Evolutionary conservation across 2,113 vertebrate genomes (phyloP).

Genomic region (Xiphophorus maculatus): DNA sequence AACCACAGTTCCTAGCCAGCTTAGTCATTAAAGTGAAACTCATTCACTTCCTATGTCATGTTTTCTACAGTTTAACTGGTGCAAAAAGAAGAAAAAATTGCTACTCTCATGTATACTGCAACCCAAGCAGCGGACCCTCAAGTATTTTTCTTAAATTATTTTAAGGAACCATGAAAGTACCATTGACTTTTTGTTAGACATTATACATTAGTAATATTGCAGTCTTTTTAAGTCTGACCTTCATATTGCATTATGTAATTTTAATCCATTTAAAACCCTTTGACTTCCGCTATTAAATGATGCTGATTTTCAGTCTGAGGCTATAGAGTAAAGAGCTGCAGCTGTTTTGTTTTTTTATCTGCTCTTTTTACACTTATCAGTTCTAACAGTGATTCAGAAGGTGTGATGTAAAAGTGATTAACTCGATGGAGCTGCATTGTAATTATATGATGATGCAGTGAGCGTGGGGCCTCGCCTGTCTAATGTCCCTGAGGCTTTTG

Average conservation of each 20-base stretch:
- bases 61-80: conserved; percentile 12
- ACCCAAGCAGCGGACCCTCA: neutral
- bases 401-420: conserved; percentile 37
- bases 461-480: conserved; percentile 30
- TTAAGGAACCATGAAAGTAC: neutral
- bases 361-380: conserved; percentile 4
- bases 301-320: conserved; percentile 13
- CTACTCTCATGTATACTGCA: neutral
- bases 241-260: conserved; percentile 19
- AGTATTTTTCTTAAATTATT: neutral
- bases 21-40: neutral
- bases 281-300: neutral
- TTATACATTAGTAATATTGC: neutral
- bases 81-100: neutral
- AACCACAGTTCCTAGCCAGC: neutral
- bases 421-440: conserved; percentile 30
- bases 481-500: conserved; percentile 21
- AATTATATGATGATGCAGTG: conserved; percentile 45
- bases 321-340: neutral
- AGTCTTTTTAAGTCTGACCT: conserved; percentile 6
- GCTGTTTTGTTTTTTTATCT: conserved; percentile 21
- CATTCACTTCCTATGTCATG: conserved; percentile 1
- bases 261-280: conserved; percentile 13
- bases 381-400: conserved; percentile 22
- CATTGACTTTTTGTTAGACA: neutral